A percentile compares a stretch with the other conserved stretches of the same genome.
Conservation (phyloP, 2,113 vertebrate species). For the Lophochroa leadbeateri region DNA sequence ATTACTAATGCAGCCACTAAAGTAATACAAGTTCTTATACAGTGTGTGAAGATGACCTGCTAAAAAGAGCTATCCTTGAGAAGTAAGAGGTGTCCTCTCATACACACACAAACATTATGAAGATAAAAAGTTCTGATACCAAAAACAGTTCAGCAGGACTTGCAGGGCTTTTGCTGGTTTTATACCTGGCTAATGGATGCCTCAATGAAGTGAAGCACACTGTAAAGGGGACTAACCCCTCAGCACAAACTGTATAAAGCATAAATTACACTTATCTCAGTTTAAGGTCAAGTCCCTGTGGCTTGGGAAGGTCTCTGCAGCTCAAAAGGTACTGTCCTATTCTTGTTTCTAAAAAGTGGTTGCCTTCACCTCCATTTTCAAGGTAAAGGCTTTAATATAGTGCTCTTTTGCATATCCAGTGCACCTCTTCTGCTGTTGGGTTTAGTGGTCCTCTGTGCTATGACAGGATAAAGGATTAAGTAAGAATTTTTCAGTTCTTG, state of each 20-base stretch:
- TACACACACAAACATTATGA: not conserved
- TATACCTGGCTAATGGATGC: not conserved
- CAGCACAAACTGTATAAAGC: not conserved
- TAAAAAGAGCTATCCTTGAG: not conserved
- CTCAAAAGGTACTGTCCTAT: not conserved
- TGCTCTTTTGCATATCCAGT: not conserved
- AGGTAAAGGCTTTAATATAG: not conserved
- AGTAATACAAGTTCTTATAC: not conserved
- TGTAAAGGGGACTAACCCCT: not conserved
- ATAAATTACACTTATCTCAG: not conserved
- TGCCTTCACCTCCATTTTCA: not conserved
- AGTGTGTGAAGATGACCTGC: not conserved
- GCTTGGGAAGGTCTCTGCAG: not conserved
- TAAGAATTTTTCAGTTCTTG: not conserved
- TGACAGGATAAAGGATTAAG: not conserved
- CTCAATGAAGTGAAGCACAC: not conserved
- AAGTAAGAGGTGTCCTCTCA: not conserved
- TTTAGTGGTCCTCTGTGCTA: not conserved
- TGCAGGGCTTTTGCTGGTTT: not conserved
- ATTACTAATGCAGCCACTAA: not conserved
- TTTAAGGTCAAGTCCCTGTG: not conserved
- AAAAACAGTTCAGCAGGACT: not conserved
- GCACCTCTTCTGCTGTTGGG: rapidly evolving
- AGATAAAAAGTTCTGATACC: not conserved
- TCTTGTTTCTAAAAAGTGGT: not conserved